Base-by-base conservation (phyloP, 2,113 vertebrate genomes). In the Leucopsar rothschildi region DNA sequence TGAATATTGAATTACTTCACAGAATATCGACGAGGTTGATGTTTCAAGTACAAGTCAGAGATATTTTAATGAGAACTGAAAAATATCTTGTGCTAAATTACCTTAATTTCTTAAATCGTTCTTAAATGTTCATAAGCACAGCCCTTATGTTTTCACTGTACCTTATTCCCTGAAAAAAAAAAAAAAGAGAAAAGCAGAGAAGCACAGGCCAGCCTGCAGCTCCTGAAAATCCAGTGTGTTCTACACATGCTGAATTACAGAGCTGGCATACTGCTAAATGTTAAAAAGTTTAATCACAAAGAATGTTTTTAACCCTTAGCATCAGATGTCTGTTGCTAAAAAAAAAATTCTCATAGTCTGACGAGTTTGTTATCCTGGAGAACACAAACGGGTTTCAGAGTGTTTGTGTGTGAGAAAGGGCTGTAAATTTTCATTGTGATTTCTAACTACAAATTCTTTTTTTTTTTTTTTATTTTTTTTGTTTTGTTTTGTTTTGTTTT, bases 1-100 rank as follows among this genome's bases (percentile, higher is more conserved):
- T 81, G 44, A 90, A 59, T 75, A 78, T 82, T 88, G 65, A 93
- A 71, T 68, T 77, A 24, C 31, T 71, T 81, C 13, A 37, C 29
- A 12, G 10, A 64, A 60, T 83, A 86, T 40, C 18, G 19, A 60
- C 3, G 5, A 85, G 40, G 11, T 23, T 81, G 20, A 1, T 66
- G 6, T 37, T 91, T 78, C 64, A 87, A 49, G 31, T 12, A 64
- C 35, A 69, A 77, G 7, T 29, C 23, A 39, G 14, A 42, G 27
- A 28, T 69, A 22, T 61, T 64, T 77, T 44, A 57, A 69, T 68
- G 27, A 72, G 33, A 64, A 64, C 3, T 39, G 57, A 66, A 88
- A 82, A 82, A n/a, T 71, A 50, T 12, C 3, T 61, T 40, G 20
- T 2, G 2, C 18, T 73, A 70, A 85, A 42, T 78, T 39, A 12